Conservation (phyloP, 2,797 vertebrate genomes). For the Hydrocynus forskahlii region DNA sequence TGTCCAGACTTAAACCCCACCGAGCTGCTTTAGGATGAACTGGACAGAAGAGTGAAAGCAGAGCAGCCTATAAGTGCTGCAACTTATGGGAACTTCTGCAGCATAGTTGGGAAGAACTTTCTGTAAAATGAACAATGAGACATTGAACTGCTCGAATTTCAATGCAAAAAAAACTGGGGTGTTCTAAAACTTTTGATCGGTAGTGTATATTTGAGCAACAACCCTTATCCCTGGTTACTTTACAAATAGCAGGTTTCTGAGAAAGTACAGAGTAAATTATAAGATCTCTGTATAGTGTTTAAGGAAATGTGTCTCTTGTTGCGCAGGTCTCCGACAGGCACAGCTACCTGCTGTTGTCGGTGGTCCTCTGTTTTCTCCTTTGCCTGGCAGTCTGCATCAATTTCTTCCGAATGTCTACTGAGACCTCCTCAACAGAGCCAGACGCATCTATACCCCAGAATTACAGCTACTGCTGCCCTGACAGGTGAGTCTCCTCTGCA, state of each 20-base stretch:
- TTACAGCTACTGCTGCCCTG: conserved; percentile 86
- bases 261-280: background rate
- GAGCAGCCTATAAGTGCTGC: too few relatives aligned
- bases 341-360: conserved; percentile 86
- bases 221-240: background rate
- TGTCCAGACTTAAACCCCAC: too few relatives aligned
- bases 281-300: background rate
- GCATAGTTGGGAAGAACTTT: too few relatives aligned
- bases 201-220: too few relatives aligned
- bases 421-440: conserved; percentile 58
- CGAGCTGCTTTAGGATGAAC: too few relatives aligned
- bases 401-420: conserved; percentile 70
- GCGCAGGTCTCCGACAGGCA: conserved; percentile 90
- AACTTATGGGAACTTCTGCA: too few relatives aligned
- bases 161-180: too few relatives aligned
- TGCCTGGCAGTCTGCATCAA: conserved; percentile 85
- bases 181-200: too few relatives aligned
- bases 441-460: conserved; percentile 78
- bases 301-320: background rate
- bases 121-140: too few relatives aligned
- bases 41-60: too few relatives aligned
- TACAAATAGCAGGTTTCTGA: background rate
- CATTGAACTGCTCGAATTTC: too few relatives aligned
- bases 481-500: conserved; percentile 78
- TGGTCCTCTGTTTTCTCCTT: conserved; percentile 84